Evolutionary conservation across 2,888 invertebrate genomes (phyloP).

Genomic region (Pachydiplax longipennis): DNA sequence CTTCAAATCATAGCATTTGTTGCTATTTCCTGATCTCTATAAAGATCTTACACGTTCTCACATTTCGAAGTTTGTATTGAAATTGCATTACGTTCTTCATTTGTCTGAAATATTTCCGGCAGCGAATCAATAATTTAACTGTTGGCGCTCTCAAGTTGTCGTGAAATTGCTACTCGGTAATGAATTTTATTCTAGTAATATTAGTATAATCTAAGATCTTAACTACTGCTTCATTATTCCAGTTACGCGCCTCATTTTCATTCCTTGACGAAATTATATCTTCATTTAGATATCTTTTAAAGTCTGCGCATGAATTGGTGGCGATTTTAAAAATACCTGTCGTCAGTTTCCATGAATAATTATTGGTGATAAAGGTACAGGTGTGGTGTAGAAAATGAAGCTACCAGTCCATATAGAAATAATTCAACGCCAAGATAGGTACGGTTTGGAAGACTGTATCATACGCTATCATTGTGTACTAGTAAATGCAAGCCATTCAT

Average conservation of each 20-base stretch:
- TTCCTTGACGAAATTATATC: background rate
- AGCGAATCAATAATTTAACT: background rate
- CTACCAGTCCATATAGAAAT: conserved; percentile 16
- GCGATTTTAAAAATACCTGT: background rate
- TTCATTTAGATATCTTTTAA: background rate
- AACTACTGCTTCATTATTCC: too few species aligned
- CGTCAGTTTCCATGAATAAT: background rate
- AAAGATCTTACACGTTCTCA: background rate
- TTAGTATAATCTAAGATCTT: too few species aligned
- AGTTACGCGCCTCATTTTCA: background rate
- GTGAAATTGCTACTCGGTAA: too few species aligned
- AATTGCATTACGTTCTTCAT: conserved; percentile 8
- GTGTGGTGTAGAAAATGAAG: background rate
- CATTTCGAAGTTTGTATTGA: conserved; percentile 1
- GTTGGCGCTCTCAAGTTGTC: too few species aligned
- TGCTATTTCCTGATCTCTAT: background rate
- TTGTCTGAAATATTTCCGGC: background rate
- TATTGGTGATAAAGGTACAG: too few species aligned
- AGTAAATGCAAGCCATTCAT: background rate
- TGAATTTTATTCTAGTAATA: background rate
- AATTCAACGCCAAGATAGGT: conserved; percentile 31
- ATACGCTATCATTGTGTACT: background rate
- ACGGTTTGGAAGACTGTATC: background rate
- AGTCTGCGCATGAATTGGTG: background rate
- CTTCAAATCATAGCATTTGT: background rate